Evolutionary conservation across 2,113 vertebrate genomes (phyloP).

Genomic region (Nycticorax nycticorax): DNA sequence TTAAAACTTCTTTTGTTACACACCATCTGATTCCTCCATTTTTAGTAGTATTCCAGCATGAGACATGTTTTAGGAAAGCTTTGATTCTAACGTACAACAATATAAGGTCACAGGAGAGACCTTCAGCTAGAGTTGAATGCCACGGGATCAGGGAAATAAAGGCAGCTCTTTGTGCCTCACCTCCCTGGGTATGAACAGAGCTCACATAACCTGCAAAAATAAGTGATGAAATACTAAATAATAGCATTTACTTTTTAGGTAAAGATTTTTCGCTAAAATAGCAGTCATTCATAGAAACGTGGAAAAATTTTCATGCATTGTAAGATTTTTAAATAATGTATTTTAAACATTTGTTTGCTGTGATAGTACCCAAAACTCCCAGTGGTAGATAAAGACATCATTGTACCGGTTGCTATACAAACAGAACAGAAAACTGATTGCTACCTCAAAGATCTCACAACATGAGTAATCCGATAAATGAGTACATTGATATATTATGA

Average conservation of each 20-base stretch:
- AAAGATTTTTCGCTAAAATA: neutral
- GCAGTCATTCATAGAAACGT: neutral
- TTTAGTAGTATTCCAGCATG: neutral
- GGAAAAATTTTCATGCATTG: neutral
- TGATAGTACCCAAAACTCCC: neutral
- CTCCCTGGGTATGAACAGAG: neutral
- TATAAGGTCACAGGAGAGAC: neutral
- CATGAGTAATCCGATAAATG: neutral
- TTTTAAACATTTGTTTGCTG: neutral
- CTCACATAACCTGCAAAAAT: neutral
- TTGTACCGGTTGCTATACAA: neutral
- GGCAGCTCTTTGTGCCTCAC: neutral
- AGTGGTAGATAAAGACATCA: neutral
- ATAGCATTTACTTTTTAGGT: neutral
- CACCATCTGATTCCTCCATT: neutral
- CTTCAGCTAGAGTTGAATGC: neutral
- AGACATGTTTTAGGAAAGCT: neutral
- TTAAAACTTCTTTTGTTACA: neutral
- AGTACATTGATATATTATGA: neutral
- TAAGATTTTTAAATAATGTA: neutral
- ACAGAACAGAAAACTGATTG: neutral
- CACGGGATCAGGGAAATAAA: neutral
- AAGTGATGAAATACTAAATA: neutral
- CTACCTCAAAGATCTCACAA: neutral
- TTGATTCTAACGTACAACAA: neutral